Evolutionary conservation across 2,113 vertebrate genomes (phyloP).

Genomic region (Ancistrus triradiatus): DNA sequence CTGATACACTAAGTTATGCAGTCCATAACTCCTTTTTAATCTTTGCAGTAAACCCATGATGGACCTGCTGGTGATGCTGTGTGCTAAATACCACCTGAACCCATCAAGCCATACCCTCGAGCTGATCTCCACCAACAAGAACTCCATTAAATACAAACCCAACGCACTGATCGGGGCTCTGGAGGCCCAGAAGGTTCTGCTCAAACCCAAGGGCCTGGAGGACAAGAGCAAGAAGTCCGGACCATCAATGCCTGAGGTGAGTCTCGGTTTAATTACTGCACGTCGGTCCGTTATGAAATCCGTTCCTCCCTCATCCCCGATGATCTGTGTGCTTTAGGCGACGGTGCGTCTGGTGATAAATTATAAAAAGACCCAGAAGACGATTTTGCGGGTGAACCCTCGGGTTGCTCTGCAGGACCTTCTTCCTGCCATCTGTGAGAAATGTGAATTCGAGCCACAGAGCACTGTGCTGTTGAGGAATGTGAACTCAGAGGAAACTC

Average conservation of each 20-base stretch:
- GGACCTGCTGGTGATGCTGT: constrained; percentile 91
- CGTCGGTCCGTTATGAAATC: too few species aligned
- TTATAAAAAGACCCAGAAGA: constrained; percentile 93
- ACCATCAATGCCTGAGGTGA: constrained; percentile 89
- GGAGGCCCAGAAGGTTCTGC: constrained; percentile 84
- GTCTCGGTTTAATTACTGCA: too few species aligned
- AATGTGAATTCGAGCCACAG: constrained; percentile 88
- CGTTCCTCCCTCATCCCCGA: not conserved
- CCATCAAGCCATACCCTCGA: constrained; percentile 90
- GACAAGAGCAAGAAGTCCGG: constrained; percentile 79
- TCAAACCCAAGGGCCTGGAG: constrained; percentile 83
- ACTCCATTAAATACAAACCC: constrained; percentile 87
- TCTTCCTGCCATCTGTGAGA: constrained; percentile 80
- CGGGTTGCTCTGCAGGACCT: constrained; percentile 78
- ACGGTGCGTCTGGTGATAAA: constrained; percentile 94
- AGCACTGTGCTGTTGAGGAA: constrained; percentile 80
- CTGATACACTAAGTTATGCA: not conserved
- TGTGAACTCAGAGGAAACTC: constrained; percentile 76
- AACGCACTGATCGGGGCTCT: constrained; percentile 86
- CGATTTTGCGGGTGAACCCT: constrained; percentile 86
- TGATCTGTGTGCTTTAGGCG: constrained; percentile 68
- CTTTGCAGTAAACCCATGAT: constrained; percentile 87
- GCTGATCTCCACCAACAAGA: constrained; percentile 79
- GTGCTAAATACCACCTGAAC: constrained; percentile 90
- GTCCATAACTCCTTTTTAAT: too few species aligned